Conservation (phyloP, 2,797 vertebrate genomes). For the Perdix hodgsoniae region DNA sequence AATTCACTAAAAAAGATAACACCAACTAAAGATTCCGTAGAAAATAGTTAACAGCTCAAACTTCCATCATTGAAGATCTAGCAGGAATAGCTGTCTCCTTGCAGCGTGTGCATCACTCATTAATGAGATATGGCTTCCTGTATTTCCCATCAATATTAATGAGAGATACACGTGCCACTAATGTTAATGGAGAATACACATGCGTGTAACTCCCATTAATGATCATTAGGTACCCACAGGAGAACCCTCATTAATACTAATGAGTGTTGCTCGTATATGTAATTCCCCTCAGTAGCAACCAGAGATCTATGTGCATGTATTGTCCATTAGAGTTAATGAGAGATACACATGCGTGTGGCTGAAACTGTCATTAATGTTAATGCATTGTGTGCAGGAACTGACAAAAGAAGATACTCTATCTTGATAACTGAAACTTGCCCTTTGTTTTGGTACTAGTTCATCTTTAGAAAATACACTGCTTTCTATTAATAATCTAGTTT, state of each 20-base stretch:
- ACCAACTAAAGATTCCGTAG: neutral
- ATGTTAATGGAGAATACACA: conserved; percentile 28
- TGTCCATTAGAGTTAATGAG: conserved; percentile 37
- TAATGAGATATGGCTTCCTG: neutral
- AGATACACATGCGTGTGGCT: neutral
- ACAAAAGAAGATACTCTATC: neutral
- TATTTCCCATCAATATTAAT: neutral
- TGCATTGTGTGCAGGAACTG: neutral
- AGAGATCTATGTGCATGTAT: neutral
- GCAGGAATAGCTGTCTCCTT: conserved; percentile 16
- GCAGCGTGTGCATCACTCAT: neutral
- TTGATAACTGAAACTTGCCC: neutral
- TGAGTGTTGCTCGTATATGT: neutral
- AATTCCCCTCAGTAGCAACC: conserved; percentile 8
- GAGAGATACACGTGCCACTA: neutral
- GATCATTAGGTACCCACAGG: conserved; percentile 45
- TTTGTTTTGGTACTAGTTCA: neutral
- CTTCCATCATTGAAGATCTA: neutral
- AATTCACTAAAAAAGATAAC: neutral
- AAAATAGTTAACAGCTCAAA: neutral
- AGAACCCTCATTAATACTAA: conserved; percentile 61
- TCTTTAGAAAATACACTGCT: neutral
- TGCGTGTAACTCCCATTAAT: conserved; percentile 30
- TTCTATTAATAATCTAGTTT: neutral
- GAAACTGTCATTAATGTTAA: neutral